Base-by-base conservation (phyloP, 2,113 vertebrate genomes). In the Ophthalmolycus amberensis region DNA sequence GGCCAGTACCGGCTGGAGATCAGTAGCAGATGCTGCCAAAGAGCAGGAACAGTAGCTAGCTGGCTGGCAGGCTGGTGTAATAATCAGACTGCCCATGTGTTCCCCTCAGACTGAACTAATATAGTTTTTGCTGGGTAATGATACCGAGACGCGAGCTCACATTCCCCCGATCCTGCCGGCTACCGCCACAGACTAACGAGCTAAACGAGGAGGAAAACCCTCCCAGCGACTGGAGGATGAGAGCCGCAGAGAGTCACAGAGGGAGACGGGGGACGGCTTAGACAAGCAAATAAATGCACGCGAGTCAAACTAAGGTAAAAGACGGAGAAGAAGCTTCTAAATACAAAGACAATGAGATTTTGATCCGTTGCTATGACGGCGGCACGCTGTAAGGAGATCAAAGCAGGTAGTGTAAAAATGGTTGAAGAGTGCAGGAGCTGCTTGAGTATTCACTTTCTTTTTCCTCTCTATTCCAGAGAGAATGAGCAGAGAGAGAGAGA, bases 91-190 rank as follows among this genome's bases (percentile, higher is more conserved):
- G 85, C 78, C 80, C 86, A 78, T 89, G 85, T 85, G 86, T 91
- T 94, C 90, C 92, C 91, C 91, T 92, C 90, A 91, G 90, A 94
- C 91, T 92, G 86, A 89, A 84, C 93, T 91, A 93, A 94, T 94
- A 92, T 91, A 90, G 90, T 94, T 95, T 94, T 91, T 92, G 89
- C 93, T 90, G 87, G 92, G 93, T 94, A 94, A 95, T 93, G 89
- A 93, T 88, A 91, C 85, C 48, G 88, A 93, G 92, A 92, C 85
- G 71, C 79, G 46, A 90, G 90, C 87, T 90, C 92, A 91, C 91
- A 92, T 94, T 94, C 89, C 88, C 82, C 80, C 56, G 93, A 94
- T 94, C 93, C 92, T 93, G 89, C 91, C 63, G 87, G 93, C 89
- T 88, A 92, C 80, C 42, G 87, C 93, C 90, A 83, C 90, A 88